Conservation (phyloP, 2,888 invertebrate genomes). For the Terebella lapidaria region DNA sequence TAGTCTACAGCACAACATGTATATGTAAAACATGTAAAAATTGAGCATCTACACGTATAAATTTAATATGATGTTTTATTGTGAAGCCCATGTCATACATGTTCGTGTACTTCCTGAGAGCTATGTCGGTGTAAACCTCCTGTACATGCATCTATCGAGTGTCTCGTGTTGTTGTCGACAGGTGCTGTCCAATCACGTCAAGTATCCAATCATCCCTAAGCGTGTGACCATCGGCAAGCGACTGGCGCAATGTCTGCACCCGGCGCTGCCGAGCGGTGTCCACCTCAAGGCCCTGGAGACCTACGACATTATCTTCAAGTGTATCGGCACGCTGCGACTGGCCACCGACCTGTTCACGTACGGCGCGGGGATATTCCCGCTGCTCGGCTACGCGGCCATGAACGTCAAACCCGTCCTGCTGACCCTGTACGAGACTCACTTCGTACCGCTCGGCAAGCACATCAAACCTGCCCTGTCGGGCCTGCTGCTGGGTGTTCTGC, state of each 20-base stretch:
- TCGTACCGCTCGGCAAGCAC: constrained; percentile 73
- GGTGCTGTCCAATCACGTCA: constrained; percentile 73
- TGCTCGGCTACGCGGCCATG: constrained; percentile 82
- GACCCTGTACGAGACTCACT: constrained; percentile 78
- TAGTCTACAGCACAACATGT: no score
- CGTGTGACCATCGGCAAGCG: constrained; percentile 83
- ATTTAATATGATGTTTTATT: no score
- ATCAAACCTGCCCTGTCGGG: constrained; percentile 78
- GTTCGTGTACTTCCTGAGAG: no score
- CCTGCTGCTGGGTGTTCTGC: constrained; percentile 78
- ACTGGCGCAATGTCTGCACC: constrained; percentile 89
- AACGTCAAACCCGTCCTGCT: constrained; percentile 78
- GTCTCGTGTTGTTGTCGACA: no score
- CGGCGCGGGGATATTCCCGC: constrained; percentile 74
- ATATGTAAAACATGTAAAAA: no score
- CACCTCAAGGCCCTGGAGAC: constrained; percentile 87
- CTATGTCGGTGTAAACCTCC: no score
- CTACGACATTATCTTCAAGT: constrained; percentile 83
- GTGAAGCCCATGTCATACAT: no score
- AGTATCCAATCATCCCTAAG: constrained; percentile 79
- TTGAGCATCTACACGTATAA: no score
- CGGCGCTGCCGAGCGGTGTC: constrained; percentile 83
- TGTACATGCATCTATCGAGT: no score
- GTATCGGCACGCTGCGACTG: constrained; percentile 73
- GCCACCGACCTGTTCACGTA: constrained; percentile 80